Evolutionary conservation across 2,113 vertebrate species (phyloP).

Genomic region (Illadopsis cleaveri): DNA sequence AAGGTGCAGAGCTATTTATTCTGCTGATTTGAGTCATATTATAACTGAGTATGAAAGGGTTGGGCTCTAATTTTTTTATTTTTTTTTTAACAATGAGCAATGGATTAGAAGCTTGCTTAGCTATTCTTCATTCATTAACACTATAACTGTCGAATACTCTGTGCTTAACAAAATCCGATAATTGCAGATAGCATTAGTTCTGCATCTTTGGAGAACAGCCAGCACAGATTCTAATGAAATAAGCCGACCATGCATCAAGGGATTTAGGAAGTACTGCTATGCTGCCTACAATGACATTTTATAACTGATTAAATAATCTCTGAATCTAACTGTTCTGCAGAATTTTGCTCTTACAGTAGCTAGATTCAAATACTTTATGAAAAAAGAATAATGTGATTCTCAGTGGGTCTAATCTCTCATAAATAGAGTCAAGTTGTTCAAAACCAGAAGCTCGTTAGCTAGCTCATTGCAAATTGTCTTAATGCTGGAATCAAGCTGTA

Average conservation of each 20-base stretch:
- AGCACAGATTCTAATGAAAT: constrained; percentile 70
- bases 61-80: neutral
- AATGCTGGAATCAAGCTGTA: neutral
- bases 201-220: constrained; percentile 67
- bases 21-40: neutral
- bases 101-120: neutral
- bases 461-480: neutral
- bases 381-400: constrained; percentile 31
- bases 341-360: constrained; percentile 37
- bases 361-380: constrained; percentile 24
- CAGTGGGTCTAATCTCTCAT: constrained; percentile 38
- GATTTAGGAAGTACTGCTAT: constrained; percentile 59
- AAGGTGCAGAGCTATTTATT: constrained; percentile 12
- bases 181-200: constrained; percentile 43
- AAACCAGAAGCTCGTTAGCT: constrained; percentile 59
- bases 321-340: constrained; percentile 45
- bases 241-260: constrained; percentile 33
- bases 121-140: constrained; percentile 37
- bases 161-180: constrained; percentile 46
- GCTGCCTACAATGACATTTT: constrained; percentile 47
- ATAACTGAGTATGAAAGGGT: neutral
- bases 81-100: neutral
- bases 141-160: constrained; percentile 18
- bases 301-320: constrained; percentile 66
- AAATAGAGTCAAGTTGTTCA: constrained; percentile 65